Evolutionary conservation across 64 coral and sea anemone genomes (phyloP).

Genomic region (Porites lutea): DNA sequence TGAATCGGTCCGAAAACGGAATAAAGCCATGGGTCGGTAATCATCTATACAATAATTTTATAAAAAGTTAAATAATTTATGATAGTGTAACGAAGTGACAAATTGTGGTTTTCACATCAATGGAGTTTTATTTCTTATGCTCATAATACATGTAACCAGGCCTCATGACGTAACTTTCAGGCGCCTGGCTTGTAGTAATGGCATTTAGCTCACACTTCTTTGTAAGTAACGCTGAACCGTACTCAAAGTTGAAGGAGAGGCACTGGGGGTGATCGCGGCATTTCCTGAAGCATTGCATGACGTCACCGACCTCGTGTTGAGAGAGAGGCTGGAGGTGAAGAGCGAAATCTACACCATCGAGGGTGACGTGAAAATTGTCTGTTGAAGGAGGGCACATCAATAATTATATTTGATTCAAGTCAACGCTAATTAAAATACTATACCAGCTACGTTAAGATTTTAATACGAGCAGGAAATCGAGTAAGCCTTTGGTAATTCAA

Average conservation of each 20-base stretch:
- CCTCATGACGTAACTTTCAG: not conserved
- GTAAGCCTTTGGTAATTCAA: too few species aligned
- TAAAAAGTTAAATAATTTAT: too few species aligned
- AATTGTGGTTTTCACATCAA: too few species aligned
- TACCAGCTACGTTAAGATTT: too few species aligned
- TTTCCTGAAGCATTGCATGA: conserved; percentile 34
- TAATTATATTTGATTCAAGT: too few species aligned
- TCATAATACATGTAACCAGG: conserved; percentile 47
- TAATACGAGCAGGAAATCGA: too few species aligned
- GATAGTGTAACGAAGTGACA: too few species aligned
- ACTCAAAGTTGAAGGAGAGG: conserved; percentile 35
- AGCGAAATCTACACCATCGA: not conserved
- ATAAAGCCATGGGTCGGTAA: too few species aligned
- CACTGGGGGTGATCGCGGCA: conserved; percentile 27
- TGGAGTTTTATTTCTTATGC: too few species aligned
- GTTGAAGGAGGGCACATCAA: not conserved
- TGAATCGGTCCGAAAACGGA: too few species aligned
- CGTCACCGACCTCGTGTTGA: not conserved
- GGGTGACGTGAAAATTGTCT: not conserved
- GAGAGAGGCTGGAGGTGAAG: not conserved
- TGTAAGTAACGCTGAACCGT: not conserved
- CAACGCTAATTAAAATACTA: too few species aligned
- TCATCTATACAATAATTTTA: too few species aligned
- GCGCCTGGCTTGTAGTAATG: conserved; percentile 22
- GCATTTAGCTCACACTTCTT: conserved; percentile 36